These are phyloP conservation scores for Nemapogon koenigi DNA, from an alignment of 2,888 invertebrate species.

Conservation along the genomic window DNA sequence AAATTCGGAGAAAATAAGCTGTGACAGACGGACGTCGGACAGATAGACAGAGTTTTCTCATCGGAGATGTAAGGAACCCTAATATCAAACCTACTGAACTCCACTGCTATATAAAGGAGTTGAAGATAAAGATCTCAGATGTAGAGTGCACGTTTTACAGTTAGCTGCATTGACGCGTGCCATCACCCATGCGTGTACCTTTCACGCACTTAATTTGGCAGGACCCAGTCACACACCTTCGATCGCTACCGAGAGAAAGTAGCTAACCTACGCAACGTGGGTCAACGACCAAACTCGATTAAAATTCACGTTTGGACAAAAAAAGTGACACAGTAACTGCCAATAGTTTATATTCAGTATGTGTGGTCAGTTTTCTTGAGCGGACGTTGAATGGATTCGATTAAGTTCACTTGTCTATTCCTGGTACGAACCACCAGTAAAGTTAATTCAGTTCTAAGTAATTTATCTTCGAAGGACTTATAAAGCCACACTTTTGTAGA, in stretches of 20 bases:
- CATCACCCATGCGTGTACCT: slow-evolving; percentile 31
- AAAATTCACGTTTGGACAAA: slow-evolving; percentile 50
- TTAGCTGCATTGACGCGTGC: slow-evolving; percentile 15
- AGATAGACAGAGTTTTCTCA: too few species aligned
- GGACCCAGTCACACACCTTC: slow-evolving; percentile 43
- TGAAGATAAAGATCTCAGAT: too few species aligned
- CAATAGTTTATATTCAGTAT: slow-evolving; percentile 56
- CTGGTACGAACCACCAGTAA: too few species aligned
- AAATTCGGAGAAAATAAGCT: too few species aligned
- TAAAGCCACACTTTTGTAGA: too few species aligned
- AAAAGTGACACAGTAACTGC: slow-evolving; percentile 59
- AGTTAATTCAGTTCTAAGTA: too few species aligned
- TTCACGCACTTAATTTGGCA: slow-evolving; percentile 64
- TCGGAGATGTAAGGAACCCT: too few species aligned
- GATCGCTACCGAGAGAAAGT: slow-evolving; percentile 53
- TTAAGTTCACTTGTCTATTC: slow-evolving; percentile 38
- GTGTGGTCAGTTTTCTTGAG: slow-evolving; percentile 55
- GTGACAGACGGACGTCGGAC: too few species aligned
- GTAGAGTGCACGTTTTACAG: too few species aligned
- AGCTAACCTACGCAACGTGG: slow-evolving; percentile 63
- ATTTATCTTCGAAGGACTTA: too few species aligned
- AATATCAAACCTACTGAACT: too few species aligned
- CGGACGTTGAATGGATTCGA: slow-evolving; percentile 43
- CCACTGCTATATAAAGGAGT: too few species aligned
- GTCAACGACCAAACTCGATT: slow-evolving; percentile 57